Evolutionary conservation across 2,888 invertebrate species (phyloP).

Genomic region (Amiota mariae): DNA sequence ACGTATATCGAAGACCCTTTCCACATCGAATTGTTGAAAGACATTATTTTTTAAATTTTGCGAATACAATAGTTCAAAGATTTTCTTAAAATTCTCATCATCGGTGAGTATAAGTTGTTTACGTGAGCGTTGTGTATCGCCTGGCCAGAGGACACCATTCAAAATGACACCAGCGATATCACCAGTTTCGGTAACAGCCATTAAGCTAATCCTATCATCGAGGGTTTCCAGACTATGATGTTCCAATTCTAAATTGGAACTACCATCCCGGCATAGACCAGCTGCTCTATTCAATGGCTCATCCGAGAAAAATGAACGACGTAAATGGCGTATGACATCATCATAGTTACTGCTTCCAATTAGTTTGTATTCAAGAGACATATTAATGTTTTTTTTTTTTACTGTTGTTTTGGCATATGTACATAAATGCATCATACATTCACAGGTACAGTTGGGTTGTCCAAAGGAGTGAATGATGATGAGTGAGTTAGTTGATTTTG

Average conservation of each 20-base stretch:
- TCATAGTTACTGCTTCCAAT: slow-evolving; percentile 72
- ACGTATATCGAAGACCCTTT: slow-evolving; percentile 84
- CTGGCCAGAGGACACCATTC: slow-evolving; percentile 83
- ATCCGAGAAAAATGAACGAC: slow-evolving; percentile 86
- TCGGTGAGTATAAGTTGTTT: slow-evolving; percentile 78
- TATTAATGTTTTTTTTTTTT: too few relatives aligned
- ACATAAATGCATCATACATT: too few relatives aligned
- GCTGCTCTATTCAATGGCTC: slow-evolving; percentile 88
- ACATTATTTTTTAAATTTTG: slow-evolving; percentile 81
- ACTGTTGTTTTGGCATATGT: too few relatives aligned
- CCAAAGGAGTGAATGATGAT: background rate
- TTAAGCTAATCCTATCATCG: slow-evolving; percentile 82
- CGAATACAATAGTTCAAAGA: slow-evolving; percentile 84
- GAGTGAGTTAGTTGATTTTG: background rate
- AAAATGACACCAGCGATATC: slow-evolving; percentile 85
- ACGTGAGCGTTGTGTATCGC: slow-evolving; percentile 81
- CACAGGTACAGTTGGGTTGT: too few relatives aligned
- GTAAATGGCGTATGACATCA: slow-evolving; percentile 81
- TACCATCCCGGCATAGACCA: slow-evolving; percentile 80
- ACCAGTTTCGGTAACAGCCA: slow-evolving; percentile 78
- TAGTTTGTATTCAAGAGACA: slow-evolving; percentile 69
- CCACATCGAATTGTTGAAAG: slow-evolving; percentile 79
- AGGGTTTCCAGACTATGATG: slow-evolving; percentile 82
- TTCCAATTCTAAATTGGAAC: slow-evolving; percentile 83
- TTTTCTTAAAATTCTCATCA: slow-evolving; percentile 84